A percentile compares a stretch with the other conserved stretches of the same genome.
Conservation (phyloP, 2,797 vertebrate species). For the Ambastaia sidthimunki region DNA sequence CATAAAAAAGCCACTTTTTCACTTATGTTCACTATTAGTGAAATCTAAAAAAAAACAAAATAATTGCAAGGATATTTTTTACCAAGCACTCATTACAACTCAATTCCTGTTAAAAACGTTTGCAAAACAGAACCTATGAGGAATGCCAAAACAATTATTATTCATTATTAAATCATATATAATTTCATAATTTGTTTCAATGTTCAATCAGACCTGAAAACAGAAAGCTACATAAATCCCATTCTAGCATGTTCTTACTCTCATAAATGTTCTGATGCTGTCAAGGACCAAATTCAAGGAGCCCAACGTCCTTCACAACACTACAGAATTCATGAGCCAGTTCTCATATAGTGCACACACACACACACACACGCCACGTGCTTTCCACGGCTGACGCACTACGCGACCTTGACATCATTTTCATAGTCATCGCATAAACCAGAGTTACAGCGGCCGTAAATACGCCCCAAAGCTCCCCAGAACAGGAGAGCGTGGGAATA, state of each 20-base stretch:
- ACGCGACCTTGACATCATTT: constrained; percentile 58
- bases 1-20: not conserved
- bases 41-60: too few species aligned
- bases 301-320: constrained; percentile 41
- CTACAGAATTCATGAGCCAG: constrained; percentile 37
- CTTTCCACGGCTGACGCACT: constrained; percentile 52
- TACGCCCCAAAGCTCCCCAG: constrained; percentile 29
- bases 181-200: not conserved
- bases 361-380: constrained; percentile 39
- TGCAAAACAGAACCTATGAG: not conserved
- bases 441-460: constrained; percentile 53
- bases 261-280: constrained; percentile 8
- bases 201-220: constrained; percentile 31
- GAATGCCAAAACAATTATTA: not conserved
- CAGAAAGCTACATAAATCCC: constrained; percentile 5
- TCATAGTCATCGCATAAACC: constrained; percentile 48
- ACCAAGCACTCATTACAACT: not conserved
- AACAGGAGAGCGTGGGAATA: constrained; percentile 27
- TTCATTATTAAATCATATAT: not conserved
- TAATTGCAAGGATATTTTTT: not conserved
- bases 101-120: not conserved
- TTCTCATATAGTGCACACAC: constrained; percentile 43
- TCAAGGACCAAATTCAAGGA: constrained; percentile 54
- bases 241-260: constrained; percentile 12
- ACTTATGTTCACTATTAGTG: not conserved